Percentiles rank a stretch among this genome's conserved stretches.
These are phyloP conservation scores for Drosophila ogumai DNA, from an alignment of 1,140 invertebrate genomes.

Conservation along the genomic window DNA sequence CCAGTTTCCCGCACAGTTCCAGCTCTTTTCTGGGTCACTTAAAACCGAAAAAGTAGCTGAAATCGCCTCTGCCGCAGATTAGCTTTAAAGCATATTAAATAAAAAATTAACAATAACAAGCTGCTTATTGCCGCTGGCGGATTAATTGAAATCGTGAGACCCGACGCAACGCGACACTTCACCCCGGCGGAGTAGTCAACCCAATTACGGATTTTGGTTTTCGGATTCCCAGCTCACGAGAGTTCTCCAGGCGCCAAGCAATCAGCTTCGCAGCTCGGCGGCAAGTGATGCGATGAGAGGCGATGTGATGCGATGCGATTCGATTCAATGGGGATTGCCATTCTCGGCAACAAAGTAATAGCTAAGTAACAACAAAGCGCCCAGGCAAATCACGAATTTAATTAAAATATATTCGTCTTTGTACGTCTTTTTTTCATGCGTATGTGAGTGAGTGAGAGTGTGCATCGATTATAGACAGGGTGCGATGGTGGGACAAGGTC, in stretches of 20 bases:
- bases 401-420: constrained; percentile 70
- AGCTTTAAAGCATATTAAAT: constrained; percentile 16
- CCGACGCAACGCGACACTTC: constrained; percentile 16
- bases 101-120: constrained; percentile 29
- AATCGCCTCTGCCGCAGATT: constrained; percentile 16
- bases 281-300: constrained; percentile 71
- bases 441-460: constrained; percentile 26
- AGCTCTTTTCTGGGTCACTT: constrained; percentile 61
- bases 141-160: constrained; percentile 46
- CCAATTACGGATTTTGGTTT: constrained; percentile 11
- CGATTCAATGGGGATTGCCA: constrained; percentile 55
- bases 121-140: constrained; percentile 30
- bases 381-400: constrained; percentile 58
- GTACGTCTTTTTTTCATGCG: constrained; percentile 33
- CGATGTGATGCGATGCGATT: constrained; percentile 25
- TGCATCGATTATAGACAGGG: constrained; percentile 33
- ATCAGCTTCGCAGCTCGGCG: constrained; percentile 65
- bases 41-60: constrained; percentile 7
- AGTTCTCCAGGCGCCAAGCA: constrained; percentile 34
- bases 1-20: constrained; percentile 50
- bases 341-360: constrained; percentile 30
- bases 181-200: constrained; percentile 7
- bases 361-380: constrained; percentile 26
- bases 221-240: not conserved
- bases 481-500: constrained; percentile 36